Evolutionary conservation across 2,113 vertebrate species (phyloP), one percentile per base, ranked within the genome.

Genomic region (Corapipo altera): DNA sequence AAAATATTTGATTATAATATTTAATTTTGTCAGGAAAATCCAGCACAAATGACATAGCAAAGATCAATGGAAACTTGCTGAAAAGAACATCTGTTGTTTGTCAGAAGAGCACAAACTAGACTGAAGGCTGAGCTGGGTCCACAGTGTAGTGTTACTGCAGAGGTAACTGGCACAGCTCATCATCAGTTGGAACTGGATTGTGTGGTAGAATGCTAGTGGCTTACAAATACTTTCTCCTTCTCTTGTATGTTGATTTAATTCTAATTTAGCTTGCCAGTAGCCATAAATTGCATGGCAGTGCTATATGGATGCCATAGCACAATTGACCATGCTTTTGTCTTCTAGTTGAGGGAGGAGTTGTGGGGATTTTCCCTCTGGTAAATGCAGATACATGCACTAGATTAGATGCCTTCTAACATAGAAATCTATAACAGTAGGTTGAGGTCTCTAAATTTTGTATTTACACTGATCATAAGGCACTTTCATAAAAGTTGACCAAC

Each of bases 21-120:
- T 82, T 58, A 91, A 79, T 88, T 85, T 79, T 32, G 13, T 20
- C 23, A 83, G 39, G 43, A 94, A 88, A 85, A 88, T 79, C 55
- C 72, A 89, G 32, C 26, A 59, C 19, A 86, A 86, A 79, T 64
- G 19, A 32, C 49, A 51, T 6, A 80, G 48, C 4, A n/a, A 74
- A 76, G 49, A 33, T n/a, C 62, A 65, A 28, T 72, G 49, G 78
- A 85, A 91, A 83, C 35, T 32, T 62, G 37, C 48, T 88, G 70
- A 49, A 87, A 91, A 85, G 52, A 69, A 54, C 1, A 6, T 69
- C 70, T 94, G 57, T 9, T 75, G 15, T 87, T 91, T 76, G 26
- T 93, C 49, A 8, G 20, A 85, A 46, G 32, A 69, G 7, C 55
- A 23, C 22, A 24, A 89, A 48, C 30, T 44, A 41, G 57, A 52